Conservation (phyloP, 2,797 vertebrate genomes). For the Nannoperca obscura region DNA sequence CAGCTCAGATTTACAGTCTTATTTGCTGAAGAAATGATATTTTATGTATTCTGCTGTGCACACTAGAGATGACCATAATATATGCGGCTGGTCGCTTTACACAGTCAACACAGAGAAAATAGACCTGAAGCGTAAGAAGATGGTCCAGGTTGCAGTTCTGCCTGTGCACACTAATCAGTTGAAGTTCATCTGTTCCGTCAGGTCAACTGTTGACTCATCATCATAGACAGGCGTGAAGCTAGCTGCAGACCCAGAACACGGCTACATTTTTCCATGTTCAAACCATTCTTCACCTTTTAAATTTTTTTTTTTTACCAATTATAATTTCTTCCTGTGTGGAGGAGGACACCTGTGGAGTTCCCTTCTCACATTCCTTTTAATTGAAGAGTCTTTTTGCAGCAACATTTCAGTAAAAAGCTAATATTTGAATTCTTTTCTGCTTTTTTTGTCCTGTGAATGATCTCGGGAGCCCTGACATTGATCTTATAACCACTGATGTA, state of each 20-base stretch:
- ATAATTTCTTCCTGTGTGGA: not conserved
- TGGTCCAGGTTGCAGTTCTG: not conserved
- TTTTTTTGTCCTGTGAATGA: not conserved
- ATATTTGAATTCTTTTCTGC: not conserved
- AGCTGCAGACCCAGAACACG: not conserved
- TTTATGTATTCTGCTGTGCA: constrained; percentile 50
- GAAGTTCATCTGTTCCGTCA: not conserved
- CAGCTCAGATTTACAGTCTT: constrained; percentile 12
- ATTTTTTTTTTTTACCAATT: too few relatives aligned
- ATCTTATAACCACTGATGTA: not conserved
- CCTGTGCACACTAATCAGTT: not conserved
- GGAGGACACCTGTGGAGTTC: not conserved
- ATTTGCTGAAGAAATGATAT: constrained; percentile 52
- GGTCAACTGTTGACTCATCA: too few relatives aligned
- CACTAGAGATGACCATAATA: not conserved
- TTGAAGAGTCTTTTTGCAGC: not conserved
- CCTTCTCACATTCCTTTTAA: not conserved
- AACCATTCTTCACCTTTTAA: not conserved
- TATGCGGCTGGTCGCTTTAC: too few relatives aligned
- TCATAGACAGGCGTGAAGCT: not conserved
- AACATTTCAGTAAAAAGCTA: not conserved
- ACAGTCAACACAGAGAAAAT: not conserved
- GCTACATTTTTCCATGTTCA: not conserved
- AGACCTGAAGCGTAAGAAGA: not conserved
- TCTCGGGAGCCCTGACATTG: not conserved